Base-by-base conservation (phyloP, 1,140 invertebrate genomes). In the Fopius arisanus region DNA sequence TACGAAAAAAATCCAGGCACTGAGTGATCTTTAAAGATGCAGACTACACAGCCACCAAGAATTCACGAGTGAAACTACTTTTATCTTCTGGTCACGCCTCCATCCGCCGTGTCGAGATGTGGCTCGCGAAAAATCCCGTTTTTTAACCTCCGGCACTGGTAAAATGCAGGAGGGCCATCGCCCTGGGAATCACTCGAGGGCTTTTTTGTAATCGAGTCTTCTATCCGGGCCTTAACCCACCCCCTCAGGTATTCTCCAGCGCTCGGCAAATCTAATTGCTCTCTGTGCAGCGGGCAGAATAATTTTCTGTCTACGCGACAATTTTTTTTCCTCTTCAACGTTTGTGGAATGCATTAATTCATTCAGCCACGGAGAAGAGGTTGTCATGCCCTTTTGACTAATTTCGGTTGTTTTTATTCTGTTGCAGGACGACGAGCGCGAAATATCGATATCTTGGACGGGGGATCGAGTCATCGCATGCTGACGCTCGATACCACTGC, bases 341-440 rank as follows among this genome's bases (percentile, higher is more conserved):
- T 12, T 26, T 26, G 33, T 10, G 21, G 10, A 68, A 43, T 40
- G n/a, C 33, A 65, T 33, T 31, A 51, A 51, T 62, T 62, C n/a
- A 7, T 19, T 54, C n/a, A 14, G 14, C 7, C 10, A 9, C 3
- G 19, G 19, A 54, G 6, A 4, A 10, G 19, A 1, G 48, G 0
- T 21, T 54, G n/a, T 28, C 3, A 10, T 62, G 54, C 12, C 6
- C 26, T 14, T 9, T 29, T 62, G n/a, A 9, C 19, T 26, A 4
- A 62, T 62, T n/a, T 14, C 2, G 23, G 4, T 6, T 28, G n/a
- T 65, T 7, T 69, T 66, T 23, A 67, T 29, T 74, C 14, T 72
- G 16, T 74, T 78, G 0, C 70, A 86, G 84, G 83, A 78, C 83
- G 83, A 51, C 80, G 80, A 73, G 75, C 78, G 73, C 80, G 81